Percentiles rank a stretch among this genome's conserved stretches.
These are phyloP conservation scores for Chelonus insularis DNA, from an alignment of 1,140 invertebrate species.

Conservation along the genomic window DNA sequence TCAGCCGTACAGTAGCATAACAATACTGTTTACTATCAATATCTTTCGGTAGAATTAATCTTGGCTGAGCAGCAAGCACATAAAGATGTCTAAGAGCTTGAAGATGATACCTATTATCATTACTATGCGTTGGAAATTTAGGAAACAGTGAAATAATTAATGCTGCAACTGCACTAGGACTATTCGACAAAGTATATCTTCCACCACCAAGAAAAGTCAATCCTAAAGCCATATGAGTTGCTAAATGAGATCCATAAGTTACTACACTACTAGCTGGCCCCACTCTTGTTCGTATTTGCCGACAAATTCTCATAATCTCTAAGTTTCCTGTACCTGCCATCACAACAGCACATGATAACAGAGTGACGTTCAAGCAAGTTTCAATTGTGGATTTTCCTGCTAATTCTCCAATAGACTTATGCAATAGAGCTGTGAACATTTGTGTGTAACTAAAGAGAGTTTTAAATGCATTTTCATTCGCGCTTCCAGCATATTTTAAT, in stretches of 20 bases:
- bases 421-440: slow-evolving; percentile 67
- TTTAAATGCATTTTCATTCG: slow-evolving; percentile 78
- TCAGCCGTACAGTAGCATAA: slow-evolving; percentile 76
- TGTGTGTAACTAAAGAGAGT: slow-evolving; percentile 72
- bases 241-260: slow-evolving; percentile 90
- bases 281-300: slow-evolving; percentile 77
- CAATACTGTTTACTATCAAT: slow-evolving; percentile 78
- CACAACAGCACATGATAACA: slow-evolving; percentile 83
- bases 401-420: slow-evolving; percentile 78
- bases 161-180: slow-evolving; percentile 82
- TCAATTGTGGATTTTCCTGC: slow-evolving; percentile 89
- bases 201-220: slow-evolving; percentile 94
- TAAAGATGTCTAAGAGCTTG: slow-evolving; percentile 96
- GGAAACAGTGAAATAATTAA: slow-evolving; percentile 93
- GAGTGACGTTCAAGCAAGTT: slow-evolving; percentile 81
- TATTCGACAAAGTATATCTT: slow-evolving; percentile 82
- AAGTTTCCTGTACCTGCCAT: slow-evolving; percentile 91
- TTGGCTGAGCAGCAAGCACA: slow-evolving; percentile 87
- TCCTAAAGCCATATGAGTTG: slow-evolving; percentile 91
- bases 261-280: slow-evolving; percentile 68
- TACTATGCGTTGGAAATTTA: slow-evolving; percentile 94
- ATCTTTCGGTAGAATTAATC: slow-evolving; percentile 84
- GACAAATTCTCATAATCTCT: slow-evolving; percentile 73
- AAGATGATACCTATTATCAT: slow-evolving; percentile 94
- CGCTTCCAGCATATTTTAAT: slow-evolving; percentile 90